phyloP scores from a whole-genome alignment of 1,140 invertebrate genomes.

The Epicauta chinensis region DNA sequence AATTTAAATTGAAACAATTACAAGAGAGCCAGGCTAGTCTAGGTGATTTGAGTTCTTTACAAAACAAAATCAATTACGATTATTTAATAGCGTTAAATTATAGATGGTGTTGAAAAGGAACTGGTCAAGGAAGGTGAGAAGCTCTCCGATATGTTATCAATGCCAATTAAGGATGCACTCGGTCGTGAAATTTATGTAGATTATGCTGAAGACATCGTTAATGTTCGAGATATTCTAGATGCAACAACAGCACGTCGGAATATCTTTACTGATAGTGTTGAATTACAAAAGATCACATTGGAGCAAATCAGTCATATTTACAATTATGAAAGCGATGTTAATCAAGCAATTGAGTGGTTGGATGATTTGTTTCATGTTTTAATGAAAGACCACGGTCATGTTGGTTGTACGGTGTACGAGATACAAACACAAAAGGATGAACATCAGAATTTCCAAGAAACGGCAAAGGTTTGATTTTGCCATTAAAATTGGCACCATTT shows the following conservation, averaged over 20 bases:
- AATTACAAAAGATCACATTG: constrained; percentile 66
- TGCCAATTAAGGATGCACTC: constrained; percentile 73
- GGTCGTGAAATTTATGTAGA: constrained; percentile 66
- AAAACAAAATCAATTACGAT: too few relatives aligned
- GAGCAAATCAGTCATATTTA: constrained; percentile 69
- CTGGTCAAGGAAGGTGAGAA: constrained; percentile 72
- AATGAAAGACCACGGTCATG: constrained; percentile 60
- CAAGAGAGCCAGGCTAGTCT: constrained; percentile 49
- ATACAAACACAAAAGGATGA: constrained; percentile 70
- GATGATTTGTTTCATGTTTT: constrained; percentile 66
- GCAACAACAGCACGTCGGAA: constrained; percentile 57
- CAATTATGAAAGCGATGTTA: constrained; percentile 68
- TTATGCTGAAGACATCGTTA: constrained; percentile 64
- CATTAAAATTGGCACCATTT: constrained; percentile 6
- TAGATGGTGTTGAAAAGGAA: constrained; percentile 59
- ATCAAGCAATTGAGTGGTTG: constrained; percentile 69
- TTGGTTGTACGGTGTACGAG: constrained; percentile 65
- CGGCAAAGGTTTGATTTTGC: constrained; percentile 54
- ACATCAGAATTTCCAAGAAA: constrained; percentile 70
- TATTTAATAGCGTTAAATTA: constrained; percentile 7
- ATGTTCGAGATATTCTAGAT: constrained; percentile 62
- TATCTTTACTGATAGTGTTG: constrained; percentile 61
- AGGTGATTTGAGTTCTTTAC: constrained; percentile 37
- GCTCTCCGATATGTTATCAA: constrained; percentile 68
- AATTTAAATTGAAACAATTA: constrained; percentile 49